phyloP scores from a whole-genome alignment of 2,888 invertebrate species.

The Eristalis intricaria region DNA sequence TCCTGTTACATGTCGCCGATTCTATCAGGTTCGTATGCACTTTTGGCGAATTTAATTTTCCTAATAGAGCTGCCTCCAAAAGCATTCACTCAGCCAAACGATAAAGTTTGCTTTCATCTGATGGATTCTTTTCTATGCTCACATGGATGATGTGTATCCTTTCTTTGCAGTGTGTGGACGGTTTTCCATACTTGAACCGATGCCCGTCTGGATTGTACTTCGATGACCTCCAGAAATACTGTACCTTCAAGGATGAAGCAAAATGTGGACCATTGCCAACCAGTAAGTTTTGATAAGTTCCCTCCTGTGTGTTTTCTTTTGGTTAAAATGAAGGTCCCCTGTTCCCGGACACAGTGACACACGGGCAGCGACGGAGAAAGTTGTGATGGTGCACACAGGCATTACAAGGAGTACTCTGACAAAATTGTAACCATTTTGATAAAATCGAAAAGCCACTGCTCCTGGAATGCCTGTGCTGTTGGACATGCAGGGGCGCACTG shows the following conservation, averaged over 20 bases:
- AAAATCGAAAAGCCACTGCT: conserved; percentile 35
- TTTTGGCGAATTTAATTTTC: conserved; percentile 45
- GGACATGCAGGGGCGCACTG: too few relatives aligned
- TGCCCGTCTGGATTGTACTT: conserved; percentile 95
- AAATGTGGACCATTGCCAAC: conserved; percentile 94
- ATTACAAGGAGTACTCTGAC: not conserved
- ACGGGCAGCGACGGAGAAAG: not conserved
- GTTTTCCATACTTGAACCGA: conserved; percentile 92
- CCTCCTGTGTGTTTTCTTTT: not conserved
- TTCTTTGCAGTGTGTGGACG: conserved; percentile 90
- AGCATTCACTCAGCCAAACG: conserved; percentile 17
- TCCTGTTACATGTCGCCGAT: conserved; percentile 92
- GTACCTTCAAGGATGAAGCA: conserved; percentile 94
- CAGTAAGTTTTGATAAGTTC: conserved; percentile 85
- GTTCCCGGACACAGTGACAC: not conserved
- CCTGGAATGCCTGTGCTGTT: not conserved
- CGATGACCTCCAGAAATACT: conserved; percentile 94
- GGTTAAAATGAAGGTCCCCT: not conserved
- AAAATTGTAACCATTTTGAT: conserved; percentile 34
- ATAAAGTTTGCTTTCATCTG: not conserved
- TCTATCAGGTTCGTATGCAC: conserved; percentile 88
- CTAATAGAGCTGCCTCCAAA: conserved; percentile 48
- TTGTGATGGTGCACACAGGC: not conserved
- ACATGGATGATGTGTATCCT: not conserved
- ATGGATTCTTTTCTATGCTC: too few relatives aligned